Percentiles rank a stretch among this genome's conserved stretches.
Conservation (phyloP, 2,113 vertebrate species). For the Chloroceryle aenea region DNA sequence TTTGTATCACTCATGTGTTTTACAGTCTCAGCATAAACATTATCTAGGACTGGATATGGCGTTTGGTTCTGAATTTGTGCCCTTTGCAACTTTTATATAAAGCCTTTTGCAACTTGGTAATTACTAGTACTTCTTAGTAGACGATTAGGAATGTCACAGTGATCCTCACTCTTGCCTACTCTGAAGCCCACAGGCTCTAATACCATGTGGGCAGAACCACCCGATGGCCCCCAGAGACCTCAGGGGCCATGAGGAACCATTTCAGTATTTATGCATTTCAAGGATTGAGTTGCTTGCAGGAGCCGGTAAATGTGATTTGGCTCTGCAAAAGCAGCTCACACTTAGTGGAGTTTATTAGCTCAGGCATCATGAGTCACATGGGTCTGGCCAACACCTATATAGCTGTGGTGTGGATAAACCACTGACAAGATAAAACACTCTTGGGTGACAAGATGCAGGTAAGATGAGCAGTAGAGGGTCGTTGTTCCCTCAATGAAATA, state of each 20-base stretch:
- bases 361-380: background rate
- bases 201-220: background rate
- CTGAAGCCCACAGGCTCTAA: background rate
- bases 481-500: background rate
- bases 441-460: background rate
- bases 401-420: background rate
- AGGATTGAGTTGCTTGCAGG: accelerated
- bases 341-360: background rate
- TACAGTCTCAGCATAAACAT: background rate
- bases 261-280: background rate
- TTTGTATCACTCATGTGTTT: background rate
- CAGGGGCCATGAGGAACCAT: too few species aligned
- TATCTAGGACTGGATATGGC: background rate
- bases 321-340: background rate
- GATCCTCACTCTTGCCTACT: background rate
- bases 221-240: background rate
- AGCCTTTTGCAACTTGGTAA: background rate
- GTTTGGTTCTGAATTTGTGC: background rate
- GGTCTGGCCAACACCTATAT: background rate
- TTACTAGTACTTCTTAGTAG: background rate
- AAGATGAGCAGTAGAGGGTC: background rate
- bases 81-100: background rate
- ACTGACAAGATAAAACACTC: background rate
- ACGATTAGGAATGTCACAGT: background rate
- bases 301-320: background rate